These are phyloP conservation scores for Zaprionus gabonicus DNA, from an alignment of 1,140 invertebrate genomes.

Conservation along the genomic window DNA sequence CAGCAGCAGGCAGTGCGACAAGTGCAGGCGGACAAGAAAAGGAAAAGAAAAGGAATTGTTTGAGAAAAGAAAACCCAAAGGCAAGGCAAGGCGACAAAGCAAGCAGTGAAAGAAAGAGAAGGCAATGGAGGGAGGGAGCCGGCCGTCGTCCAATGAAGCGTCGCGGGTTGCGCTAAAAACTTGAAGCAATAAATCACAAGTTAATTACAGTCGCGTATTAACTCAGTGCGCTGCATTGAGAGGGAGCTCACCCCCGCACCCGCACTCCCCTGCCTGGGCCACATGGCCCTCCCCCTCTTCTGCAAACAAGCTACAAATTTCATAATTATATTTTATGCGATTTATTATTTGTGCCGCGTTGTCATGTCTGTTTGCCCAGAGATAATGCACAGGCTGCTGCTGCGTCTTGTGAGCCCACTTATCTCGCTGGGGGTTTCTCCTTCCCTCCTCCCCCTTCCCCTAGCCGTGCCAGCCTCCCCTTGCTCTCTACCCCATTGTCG, in stretches of 20 bases:
- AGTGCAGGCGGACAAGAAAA: slow-evolving; percentile 36
- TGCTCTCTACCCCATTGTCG: slow-evolving; percentile 49
- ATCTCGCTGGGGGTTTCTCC: slow-evolving; percentile 18
- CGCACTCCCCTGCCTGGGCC: neutral
- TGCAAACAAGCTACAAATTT: slow-evolving; percentile 71
- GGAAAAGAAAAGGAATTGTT: slow-evolving; percentile 28
- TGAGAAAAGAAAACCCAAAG: neutral
- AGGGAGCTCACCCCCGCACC: slow-evolving; percentile 8
- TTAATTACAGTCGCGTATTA: slow-evolving; percentile 84
- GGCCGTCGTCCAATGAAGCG: slow-evolving; percentile 66
- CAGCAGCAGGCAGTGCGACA: slow-evolving; percentile 34
- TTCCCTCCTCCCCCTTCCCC: neutral
- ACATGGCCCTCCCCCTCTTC: slow-evolving; percentile 13
- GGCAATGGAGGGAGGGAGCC: neutral
- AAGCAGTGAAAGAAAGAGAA: slow-evolving; percentile 1
- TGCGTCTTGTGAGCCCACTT: slow-evolving; percentile 45
- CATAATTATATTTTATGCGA: slow-evolving; percentile 84
- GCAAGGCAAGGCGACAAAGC: neutral
- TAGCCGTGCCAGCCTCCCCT: neutral
- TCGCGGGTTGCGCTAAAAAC: slow-evolving; percentile 63
- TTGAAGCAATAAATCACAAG: slow-evolving; percentile 82
- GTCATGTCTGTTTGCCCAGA: slow-evolving; percentile 79
- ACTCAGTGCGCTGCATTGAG: slow-evolving; percentile 65
- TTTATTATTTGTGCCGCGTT: slow-evolving; percentile 80
- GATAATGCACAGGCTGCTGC: slow-evolving; percentile 69